phyloP scores from a whole-genome alignment of 2,888 invertebrate species.

The Chrysolina haemoptera region DNA sequence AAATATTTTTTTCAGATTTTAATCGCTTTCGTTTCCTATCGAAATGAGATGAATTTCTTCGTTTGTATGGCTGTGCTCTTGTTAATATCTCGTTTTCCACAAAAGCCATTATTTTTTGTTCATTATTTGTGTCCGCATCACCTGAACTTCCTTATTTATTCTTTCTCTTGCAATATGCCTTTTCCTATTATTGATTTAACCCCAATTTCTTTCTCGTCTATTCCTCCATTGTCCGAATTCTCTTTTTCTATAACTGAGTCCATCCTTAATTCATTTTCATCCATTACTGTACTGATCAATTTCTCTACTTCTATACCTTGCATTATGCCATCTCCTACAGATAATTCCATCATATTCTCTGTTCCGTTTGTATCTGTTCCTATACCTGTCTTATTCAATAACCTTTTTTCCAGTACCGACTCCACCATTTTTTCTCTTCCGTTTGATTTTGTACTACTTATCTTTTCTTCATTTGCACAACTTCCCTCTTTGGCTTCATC shows the following conservation, averaged over 20 bases:
- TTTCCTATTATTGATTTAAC: neutral
- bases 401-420: neutral
- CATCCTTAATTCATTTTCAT: neutral
- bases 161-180: neutral
- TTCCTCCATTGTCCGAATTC: neutral
- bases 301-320: neutral
- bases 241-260: neutral
- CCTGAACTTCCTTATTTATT: neutral
- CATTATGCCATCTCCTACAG: neutral
- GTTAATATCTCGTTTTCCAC: neutral
- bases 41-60: neutral
- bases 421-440: neutral
- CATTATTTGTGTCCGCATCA: neutral
- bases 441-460: conserved; percentile 3
- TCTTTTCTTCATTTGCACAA: neutral
- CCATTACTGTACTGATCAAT: neutral
- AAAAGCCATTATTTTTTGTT: neutral
- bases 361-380: neutral
- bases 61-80: neutral
- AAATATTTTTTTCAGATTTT: neutral
- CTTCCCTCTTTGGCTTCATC: neutral
- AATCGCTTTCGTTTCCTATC: neutral
- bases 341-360: neutral
- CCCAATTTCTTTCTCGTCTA: neutral
- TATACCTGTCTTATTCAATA: neutral